A percentile compares a stretch with the other conserved stretches of the same genome.
These are phyloP conservation scores for Drosophila mimetica DNA, from an alignment of 2,888 invertebrate genomes.

Conservation along the genomic window DNA sequence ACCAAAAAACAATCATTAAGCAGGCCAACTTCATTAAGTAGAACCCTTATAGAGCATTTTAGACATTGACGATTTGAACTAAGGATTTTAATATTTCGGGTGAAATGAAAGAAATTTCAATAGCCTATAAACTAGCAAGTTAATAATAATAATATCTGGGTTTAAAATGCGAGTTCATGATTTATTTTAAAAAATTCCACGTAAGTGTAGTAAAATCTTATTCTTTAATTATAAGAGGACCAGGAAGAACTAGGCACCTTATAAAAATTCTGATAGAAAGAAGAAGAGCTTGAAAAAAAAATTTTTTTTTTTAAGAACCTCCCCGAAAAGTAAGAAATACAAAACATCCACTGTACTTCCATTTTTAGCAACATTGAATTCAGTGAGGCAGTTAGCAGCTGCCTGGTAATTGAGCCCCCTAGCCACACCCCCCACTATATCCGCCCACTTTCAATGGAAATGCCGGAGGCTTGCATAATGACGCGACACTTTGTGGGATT, in stretches of 20 bases:
- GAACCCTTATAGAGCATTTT: background rate
- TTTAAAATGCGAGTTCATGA: no score
- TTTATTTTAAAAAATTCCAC: no score
- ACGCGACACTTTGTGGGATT: conserved; percentile 41
- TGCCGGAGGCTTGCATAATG: conserved; percentile 42
- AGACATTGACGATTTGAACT: background rate
- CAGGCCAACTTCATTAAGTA: background rate
- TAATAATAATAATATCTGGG: no score
- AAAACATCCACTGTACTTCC: conserved; percentile 3
- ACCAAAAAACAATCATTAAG: conserved; percentile 20
- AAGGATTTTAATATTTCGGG: no score
- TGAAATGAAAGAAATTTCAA: no score
- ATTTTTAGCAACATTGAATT: conserved; percentile 22
- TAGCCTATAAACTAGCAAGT: no score
- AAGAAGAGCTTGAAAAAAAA: no score
- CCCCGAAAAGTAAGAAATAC: background rate
- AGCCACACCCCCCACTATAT: conserved; percentile 26
- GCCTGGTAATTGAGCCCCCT: conserved; percentile 33
- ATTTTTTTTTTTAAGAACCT: no score
- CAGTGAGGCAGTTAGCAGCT: conserved; percentile 32
- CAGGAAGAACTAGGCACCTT: no score
- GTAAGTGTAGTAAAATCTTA: no score
- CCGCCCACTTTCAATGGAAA: conserved; percentile 17
- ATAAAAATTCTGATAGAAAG: no score
- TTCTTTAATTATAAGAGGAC: no score